These are phyloP conservation scores for Euclidia mi DNA, from an alignment of 2,888 invertebrate species.

Conservation along the genomic window DNA sequence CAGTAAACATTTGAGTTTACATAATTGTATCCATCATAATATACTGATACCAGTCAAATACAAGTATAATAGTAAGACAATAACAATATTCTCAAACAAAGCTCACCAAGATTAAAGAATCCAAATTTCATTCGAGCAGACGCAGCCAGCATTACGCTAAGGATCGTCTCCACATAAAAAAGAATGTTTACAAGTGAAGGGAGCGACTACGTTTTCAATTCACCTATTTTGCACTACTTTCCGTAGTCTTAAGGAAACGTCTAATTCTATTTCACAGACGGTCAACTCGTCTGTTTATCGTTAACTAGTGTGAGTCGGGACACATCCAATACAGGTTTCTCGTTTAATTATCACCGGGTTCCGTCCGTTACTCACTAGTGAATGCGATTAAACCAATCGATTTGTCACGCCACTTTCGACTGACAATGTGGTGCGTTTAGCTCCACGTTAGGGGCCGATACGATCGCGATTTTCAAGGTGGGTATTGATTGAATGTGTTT, in stretches of 20 bases:
- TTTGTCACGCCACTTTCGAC: conserved; percentile 59
- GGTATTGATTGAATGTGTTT: conserved; percentile 4
- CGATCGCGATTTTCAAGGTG: conserved; percentile 33
- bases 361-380: conserved; percentile 55
- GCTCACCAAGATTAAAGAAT: conserved; percentile 8
- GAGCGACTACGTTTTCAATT: conserved; percentile 51
- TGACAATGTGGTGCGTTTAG: conserved; percentile 47
- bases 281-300: conserved; percentile 54
- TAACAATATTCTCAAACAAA: not conserved
- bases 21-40: too few species aligned
- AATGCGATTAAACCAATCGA: conserved; percentile 62
- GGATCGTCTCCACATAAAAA: conserved; percentile 38
- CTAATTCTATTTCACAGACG: conserved; percentile 58
- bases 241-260: conserved; percentile 55
- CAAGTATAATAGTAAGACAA: not conserved
- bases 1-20: too few species aligned
- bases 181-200: conserved; percentile 40
- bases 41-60: too few species aligned
- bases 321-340: conserved; percentile 56
- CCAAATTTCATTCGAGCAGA: conserved; percentile 7
- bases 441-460: conserved; percentile 25
- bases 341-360: conserved; percentile 58
- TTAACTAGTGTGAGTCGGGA: conserved; percentile 47
- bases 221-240: conserved; percentile 57
- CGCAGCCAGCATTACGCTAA: conserved; percentile 25